Base-by-base conservation (phyloP, 2,888 invertebrate genomes). In the Crematogaster levior region DNA sequence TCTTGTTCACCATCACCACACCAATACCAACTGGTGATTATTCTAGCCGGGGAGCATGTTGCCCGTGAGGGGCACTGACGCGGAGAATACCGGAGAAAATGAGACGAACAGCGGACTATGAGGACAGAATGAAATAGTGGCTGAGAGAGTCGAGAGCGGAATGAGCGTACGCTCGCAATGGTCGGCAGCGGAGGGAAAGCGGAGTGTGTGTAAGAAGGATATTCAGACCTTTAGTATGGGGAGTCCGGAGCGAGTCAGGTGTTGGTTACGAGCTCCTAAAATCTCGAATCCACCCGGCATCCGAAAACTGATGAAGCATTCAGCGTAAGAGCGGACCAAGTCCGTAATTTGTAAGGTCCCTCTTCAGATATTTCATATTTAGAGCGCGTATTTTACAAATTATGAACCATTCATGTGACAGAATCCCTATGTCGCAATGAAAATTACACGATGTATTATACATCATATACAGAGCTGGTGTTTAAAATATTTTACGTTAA, bases 1-100 rank as follows among this genome's bases (percentile, higher is more conserved):
- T 27, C 34, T 63, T 48, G 37, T 37, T 61, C 74, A 3, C 48
- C 40, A 27, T 40, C 53, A 43, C 18, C 34, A 66, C 43, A 56
- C 56, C 66, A 77, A 66, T 43, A 77, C 66, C 77, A 46, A n/a
- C 77, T 34, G 77, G 56, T 58, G 77, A 79, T 79, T 79, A 79
- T 24, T 66, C 77, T 74, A 63, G 53, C 34, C 30, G 30, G 40
- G 53, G 43, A 72, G 80, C 40, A 46, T n/a, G 68, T 43, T 56
- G 56, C 7, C 21, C 66, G 77, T 79, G 77, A 43, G 27, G 77
- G 60, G 81, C 83, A 84, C 75, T 79, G 80, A 80, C 61, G 85
- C 63, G 86, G 86, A 37, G 75, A 86, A 88, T 88, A 85, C 84
- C 88, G 70, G 82, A 77, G 86, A 85, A 88, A 88, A 88, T 88